Evolutionary conservation across 2,797 vertebrate species (phyloP).

Genomic region (Graptemys geographica): DNA sequence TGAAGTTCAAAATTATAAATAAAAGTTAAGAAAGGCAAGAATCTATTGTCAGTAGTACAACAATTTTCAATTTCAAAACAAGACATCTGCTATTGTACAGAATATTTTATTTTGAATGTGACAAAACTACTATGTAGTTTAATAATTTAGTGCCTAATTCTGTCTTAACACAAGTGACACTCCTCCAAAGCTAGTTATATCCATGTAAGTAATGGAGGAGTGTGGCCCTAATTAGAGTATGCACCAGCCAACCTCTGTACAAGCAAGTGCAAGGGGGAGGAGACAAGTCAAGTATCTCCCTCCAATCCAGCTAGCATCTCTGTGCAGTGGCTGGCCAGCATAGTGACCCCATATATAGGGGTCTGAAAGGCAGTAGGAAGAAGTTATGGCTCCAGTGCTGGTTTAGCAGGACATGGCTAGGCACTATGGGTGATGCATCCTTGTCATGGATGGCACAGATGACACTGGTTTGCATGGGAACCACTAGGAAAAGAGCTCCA

Average conservation of each 20-base stretch:
- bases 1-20: background rate
- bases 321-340: fast-evolving
- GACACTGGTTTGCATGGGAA: background rate
- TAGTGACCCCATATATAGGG: background rate
- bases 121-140: background rate
- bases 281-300: background rate
- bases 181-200: background rate
- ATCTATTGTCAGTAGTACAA: background rate
- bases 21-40: background rate
- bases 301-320: background rate
- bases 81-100: background rate
- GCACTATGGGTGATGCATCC: background rate
- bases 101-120: background rate
- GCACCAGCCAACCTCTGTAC: background rate
- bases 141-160: background rate
- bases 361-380: background rate
- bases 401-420: background rate
- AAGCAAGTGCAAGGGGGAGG: background rate
- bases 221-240: background rate
- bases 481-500: background rate
- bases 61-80: background rate
- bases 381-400: background rate
- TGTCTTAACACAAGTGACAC: background rate
- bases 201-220: background rate
- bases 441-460: background rate